Evolutionary conservation across 2,113 vertebrate species (phyloP).

Genomic region (Garra rufa): DNA sequence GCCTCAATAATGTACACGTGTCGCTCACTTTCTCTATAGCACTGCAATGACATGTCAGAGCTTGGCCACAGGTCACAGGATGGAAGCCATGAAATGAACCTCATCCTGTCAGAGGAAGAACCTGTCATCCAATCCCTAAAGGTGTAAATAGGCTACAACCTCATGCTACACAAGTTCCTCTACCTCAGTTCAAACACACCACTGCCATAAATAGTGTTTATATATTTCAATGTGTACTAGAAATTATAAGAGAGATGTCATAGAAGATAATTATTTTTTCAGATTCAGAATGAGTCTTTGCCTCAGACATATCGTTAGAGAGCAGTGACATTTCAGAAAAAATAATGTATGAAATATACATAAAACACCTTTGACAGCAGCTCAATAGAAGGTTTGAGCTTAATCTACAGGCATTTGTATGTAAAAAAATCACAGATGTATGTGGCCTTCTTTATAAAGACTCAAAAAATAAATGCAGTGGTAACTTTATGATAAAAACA

Average conservation of each 20-base stretch:
- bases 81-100: neutral
- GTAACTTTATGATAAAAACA: conserved; percentile 2
- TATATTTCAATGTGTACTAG: neutral
- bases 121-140: neutral
- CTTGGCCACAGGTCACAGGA: neutral
- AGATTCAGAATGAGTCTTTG: neutral
- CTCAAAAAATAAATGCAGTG: too few species aligned
- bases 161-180: neutral
- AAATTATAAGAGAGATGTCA: neutral
- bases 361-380: neutral
- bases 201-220: neutral
- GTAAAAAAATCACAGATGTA: neutral
- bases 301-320: neutral
- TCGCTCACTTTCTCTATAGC: neutral
- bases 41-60: neutral
- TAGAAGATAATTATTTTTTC: neutral
- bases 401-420: neutral
- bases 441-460: neutral
- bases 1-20: neutral
- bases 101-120: neutral
- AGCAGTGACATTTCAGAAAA: neutral
- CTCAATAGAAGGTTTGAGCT: neutral
- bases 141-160: neutral
- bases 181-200: neutral
- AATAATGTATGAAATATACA: neutral